These are phyloP conservation scores for Himalopsyche phryganea DNA, from an alignment of 1,140 invertebrate species.

Conservation along the genomic window DNA sequence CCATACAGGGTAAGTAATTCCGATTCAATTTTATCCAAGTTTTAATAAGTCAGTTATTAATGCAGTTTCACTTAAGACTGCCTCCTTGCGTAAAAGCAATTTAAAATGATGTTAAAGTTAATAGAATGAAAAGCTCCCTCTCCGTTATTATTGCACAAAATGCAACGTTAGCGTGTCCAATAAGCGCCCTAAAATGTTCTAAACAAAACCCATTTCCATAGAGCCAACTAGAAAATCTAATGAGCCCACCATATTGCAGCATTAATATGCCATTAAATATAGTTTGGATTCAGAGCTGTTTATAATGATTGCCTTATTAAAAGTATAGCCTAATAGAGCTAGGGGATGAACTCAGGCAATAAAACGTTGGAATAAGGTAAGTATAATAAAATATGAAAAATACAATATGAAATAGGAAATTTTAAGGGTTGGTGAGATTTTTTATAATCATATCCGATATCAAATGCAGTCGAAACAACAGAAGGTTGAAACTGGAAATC, in stretches of 20 bases:
- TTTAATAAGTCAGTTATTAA: no score
- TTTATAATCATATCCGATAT: no score
- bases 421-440: no score
- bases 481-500: no score
- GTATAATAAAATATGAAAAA: no score
- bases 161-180: slow-evolving; percentile 12
- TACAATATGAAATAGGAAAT: no score
- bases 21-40: no score
- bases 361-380: no score
- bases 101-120: slow-evolving; percentile 17
- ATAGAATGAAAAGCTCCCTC: slow-evolving; percentile 7
- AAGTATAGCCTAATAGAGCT: not conserved
- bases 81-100: not conserved
- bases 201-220: slow-evolving; percentile 11
- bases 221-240: slow-evolving; percentile 14
- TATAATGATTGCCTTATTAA: not conserved
- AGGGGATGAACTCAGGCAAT: no score
- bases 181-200: slow-evolving; percentile 2
- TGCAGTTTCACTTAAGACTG: no score
- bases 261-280: slow-evolving; percentile 27
- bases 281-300: slow-evolving; percentile 3
- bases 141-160: slow-evolving; percentile 23
- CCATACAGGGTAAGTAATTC: no score
- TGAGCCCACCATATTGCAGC: slow-evolving; percentile 25
- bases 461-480: no score